phyloP scores from a whole-genome alignment of 2,797 vertebrate genomes.

The Myotis pilosus region DNA sequence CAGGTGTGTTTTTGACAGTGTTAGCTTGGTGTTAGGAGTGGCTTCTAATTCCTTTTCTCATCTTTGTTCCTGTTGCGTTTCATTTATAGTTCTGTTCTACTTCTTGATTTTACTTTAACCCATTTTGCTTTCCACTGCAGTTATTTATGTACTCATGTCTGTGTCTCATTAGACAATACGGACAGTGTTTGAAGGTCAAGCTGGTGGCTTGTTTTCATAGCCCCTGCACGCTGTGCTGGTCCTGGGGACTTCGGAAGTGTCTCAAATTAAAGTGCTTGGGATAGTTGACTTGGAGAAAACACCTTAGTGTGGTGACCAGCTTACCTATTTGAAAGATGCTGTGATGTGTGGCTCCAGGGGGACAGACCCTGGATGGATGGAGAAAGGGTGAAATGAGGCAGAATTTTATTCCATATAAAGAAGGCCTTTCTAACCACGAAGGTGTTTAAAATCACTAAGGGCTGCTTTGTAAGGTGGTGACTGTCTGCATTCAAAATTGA shows the following conservation, averaged over 20 bases:
- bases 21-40: conserved; percentile 20
- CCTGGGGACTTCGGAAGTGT: not conserved
- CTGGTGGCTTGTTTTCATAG: conserved; percentile 16
- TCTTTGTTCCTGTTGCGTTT: not conserved
- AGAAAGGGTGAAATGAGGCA: not conserved
- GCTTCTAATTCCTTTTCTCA: not conserved
- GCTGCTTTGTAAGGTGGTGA: not conserved
- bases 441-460: not conserved
- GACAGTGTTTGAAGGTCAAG: conserved; percentile 25
- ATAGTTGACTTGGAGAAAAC: not conserved
- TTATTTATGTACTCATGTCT: not conserved
- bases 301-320: not conserved
- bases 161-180: not conserved
- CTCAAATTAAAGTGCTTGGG: not conserved
- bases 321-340: not conserved
- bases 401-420: conserved; percentile 7
- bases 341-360: not conserved
- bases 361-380: not conserved
- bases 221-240: not conserved
- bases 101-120: not conserved
- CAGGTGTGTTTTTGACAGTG: not conserved
- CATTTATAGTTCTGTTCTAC: not conserved
- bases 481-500: not conserved
- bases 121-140: not conserved
- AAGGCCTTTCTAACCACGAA: not conserved